These are phyloP conservation scores for Cynopterus sphinx DNA, from an alignment of 2,797 vertebrate genomes.

Conservation along the genomic window DNA sequence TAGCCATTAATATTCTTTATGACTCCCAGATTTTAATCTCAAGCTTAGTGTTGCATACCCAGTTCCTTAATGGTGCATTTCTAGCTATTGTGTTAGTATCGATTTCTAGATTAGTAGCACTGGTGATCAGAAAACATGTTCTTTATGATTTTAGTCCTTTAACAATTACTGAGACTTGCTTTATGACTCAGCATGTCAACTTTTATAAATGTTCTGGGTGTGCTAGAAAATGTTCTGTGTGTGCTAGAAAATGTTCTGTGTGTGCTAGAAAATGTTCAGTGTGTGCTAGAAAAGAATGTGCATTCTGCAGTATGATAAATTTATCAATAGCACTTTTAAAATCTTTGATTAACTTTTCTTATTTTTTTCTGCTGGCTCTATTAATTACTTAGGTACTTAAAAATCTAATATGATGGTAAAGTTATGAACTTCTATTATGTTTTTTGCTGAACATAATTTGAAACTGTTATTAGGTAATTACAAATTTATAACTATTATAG, in stretches of 20 bases:
- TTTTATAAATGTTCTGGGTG: conserved; percentile 17
- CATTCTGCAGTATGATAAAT: neutral
- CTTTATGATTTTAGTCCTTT: conserved; percentile 14
- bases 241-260: neutral
- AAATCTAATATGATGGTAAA: neutral
- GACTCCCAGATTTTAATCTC: neutral
- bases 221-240: neutral
- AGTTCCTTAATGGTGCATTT: neutral
- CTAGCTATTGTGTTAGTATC: neutral
- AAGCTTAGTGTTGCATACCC: neutral
- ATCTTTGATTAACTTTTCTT: neutral
- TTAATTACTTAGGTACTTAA: conserved; percentile 4
- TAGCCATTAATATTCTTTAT: neutral
- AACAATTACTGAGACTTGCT: neutral
- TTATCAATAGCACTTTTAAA: conserved; percentile 26
- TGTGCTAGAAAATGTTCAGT: neutral
- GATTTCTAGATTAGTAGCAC: neutral
- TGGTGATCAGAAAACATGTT: neutral
- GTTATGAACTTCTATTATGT: conserved; percentile 5
- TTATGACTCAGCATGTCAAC: neutral
- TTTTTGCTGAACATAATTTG: conserved; percentile 16
- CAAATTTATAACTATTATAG: neutral
- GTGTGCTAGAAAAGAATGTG: neutral
- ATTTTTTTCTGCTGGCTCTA: neutral
- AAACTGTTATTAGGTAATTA: neutral